These are phyloP conservation scores for Drosophila bipectinata DNA, from an alignment of 1,140 invertebrate species.

Conservation along the genomic window DNA sequence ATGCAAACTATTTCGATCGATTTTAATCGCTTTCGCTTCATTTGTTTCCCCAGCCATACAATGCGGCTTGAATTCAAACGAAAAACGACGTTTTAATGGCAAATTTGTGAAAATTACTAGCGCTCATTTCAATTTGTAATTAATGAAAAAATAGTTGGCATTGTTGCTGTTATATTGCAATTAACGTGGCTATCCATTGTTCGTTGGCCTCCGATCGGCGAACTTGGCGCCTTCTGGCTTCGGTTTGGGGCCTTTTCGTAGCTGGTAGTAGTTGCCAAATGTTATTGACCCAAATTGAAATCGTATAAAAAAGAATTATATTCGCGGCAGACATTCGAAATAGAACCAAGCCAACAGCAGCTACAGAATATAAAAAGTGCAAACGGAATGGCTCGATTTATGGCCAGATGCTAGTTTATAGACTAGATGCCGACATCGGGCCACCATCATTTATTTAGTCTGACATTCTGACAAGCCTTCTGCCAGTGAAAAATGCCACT, in stretches of 20 bases:
- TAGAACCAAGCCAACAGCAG: slow-evolving; percentile 55
- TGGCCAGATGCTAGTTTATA: slow-evolving; percentile 38
- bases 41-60: slow-evolving; percentile 26
- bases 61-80: slow-evolving; percentile 31
- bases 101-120: slow-evolving; percentile 68
- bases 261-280: slow-evolving; percentile 71
- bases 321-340: slow-evolving; percentile 45
- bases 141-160: slow-evolving; percentile 59
- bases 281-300: slow-evolving; percentile 77
- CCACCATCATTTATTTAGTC: slow-evolving; percentile 38
- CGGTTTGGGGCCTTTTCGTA: slow-evolving; percentile 19
- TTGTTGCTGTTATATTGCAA: slow-evolving; percentile 39
- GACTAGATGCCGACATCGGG: slow-evolving; percentile 30
- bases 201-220: slow-evolving; percentile 54
- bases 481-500: slow-evolving; percentile 43
- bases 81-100: slow-evolving; percentile 37
- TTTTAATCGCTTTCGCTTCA: slow-evolving; percentile 50
- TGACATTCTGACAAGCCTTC: slow-evolving; percentile 47
- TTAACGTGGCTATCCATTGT: slow-evolving; percentile 52
- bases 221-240: slow-evolving; percentile 73
- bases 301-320: slow-evolving; percentile 46
- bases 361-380: slow-evolving; percentile 28
- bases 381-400: slow-evolving; percentile 38
- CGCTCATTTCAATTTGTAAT: slow-evolving; percentile 64
- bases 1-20: slow-evolving; percentile 40